phyloP scores from a whole-genome alignment of 1,140 invertebrate genomes.

The Calosoma granatense region DNA sequence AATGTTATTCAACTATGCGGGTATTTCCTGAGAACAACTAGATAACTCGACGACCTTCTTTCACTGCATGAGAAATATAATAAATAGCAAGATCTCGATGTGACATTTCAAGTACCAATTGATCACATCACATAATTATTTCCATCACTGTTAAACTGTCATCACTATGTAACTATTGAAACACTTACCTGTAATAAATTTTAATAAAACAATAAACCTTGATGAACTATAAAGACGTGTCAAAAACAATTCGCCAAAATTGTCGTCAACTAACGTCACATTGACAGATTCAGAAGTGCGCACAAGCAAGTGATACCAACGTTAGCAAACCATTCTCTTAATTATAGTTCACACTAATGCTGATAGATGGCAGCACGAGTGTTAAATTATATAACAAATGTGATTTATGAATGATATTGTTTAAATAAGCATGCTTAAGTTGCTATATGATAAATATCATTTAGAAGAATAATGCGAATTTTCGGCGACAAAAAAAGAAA shows the following conservation, averaged over 20 bases:
- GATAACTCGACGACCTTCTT: not conserved
- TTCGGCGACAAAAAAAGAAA: too few relatives aligned
- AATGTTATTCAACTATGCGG: not conserved
- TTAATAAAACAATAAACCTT: not conserved
- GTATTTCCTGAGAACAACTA: not conserved
- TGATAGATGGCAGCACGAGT: not conserved
- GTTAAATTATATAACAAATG: not conserved
- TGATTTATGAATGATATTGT: too few relatives aligned
- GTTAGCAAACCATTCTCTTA: not conserved
- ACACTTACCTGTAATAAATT: not conserved
- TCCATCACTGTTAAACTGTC: too few relatives aligned
- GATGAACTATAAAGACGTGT: not conserved
- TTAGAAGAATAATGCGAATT: too few relatives aligned
- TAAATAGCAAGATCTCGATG: not conserved
- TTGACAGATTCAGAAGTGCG: too few relatives aligned
- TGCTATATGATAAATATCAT: too few relatives aligned
- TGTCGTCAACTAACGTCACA: not conserved
- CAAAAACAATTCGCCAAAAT: slow-evolving; percentile 3
- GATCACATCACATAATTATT: too few relatives aligned
- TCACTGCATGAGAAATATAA: not conserved
- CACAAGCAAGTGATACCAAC: too few relatives aligned
- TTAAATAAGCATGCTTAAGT: too few relatives aligned
- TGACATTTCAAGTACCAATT: not conserved
- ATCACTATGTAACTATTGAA: not conserved
- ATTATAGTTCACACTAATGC: not conserved